Conservation (phyloP, 2,797 vertebrate species). For the Takifugu ocellatus region DNA sequence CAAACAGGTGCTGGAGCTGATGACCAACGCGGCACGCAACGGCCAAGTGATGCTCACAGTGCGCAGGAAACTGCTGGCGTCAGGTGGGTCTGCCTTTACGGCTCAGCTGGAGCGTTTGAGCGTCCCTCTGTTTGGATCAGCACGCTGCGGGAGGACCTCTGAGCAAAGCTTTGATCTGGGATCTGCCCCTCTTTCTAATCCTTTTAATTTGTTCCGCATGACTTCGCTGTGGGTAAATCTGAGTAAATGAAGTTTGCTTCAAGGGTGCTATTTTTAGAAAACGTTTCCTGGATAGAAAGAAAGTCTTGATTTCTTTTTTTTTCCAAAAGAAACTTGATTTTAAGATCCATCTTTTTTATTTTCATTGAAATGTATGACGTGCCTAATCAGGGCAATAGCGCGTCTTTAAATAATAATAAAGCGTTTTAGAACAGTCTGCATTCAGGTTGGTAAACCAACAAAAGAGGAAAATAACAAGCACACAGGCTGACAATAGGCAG, state of each 20-base stretch:
- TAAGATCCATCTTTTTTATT: too few relatives aligned
- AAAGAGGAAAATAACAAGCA: neutral
- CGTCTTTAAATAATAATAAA: too few relatives aligned
- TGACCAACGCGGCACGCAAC: slow-evolving; percentile 96
- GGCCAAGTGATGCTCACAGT: slow-evolving; percentile 95
- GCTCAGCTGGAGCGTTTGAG: slow-evolving; percentile 7
- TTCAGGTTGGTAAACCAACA: neutral
- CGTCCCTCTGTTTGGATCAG: slow-evolving; percentile 17
- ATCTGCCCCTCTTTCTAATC: slow-evolving; percentile 40
- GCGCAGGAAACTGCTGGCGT: slow-evolving; percentile 82
- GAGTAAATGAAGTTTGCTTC: slow-evolving; percentile 40
- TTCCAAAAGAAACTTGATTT: neutral
- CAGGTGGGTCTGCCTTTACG: slow-evolving; percentile 71
- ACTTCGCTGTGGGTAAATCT: slow-evolving; percentile 27
- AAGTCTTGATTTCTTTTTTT: neutral
- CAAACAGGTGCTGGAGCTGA: slow-evolving; percentile 95
- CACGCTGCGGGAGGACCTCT: slow-evolving; percentile 36
- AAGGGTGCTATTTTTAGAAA: neutral
- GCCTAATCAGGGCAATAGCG: too few relatives aligned
- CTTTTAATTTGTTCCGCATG: slow-evolving; percentile 47
- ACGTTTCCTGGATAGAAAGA: slow-evolving; percentile 14
- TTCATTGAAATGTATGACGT: too few relatives aligned
- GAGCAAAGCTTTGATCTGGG: slow-evolving; percentile 52
- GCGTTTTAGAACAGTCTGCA: too few relatives aligned
- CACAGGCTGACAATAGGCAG: slow-evolving; percentile 8